Conservation (phyloP, 2,113 vertebrate species). For the Pristiophorus japonicus region DNA sequence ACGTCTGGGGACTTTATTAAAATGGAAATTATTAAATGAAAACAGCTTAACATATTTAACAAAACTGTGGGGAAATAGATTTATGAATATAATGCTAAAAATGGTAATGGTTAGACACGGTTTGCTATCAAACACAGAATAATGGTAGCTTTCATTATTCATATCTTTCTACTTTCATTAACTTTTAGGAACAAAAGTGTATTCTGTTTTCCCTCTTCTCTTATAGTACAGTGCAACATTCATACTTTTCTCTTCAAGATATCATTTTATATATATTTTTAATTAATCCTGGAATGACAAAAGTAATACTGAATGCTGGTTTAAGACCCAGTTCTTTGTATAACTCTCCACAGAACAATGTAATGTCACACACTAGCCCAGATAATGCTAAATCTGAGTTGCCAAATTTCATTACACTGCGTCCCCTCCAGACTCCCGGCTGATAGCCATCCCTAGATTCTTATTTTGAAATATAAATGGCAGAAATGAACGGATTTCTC, state of each 20-base stretch:
- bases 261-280: neutral
- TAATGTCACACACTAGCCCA: neutral
- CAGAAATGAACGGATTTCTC: neutral
- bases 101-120: neutral
- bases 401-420: neutral
- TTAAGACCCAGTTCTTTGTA: neutral
- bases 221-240: neutral
- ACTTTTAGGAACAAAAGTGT: neutral
- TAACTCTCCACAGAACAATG: neutral
- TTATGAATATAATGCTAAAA: constrained; percentile 19
- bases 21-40: constrained; percentile 26
- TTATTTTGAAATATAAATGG: neutral
- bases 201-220: neutral
- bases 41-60: constrained; percentile 21
- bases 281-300: neutral
- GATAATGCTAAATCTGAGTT: neutral
- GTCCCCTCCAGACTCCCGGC: neutral
- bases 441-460: neutral
- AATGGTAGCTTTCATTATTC: constrained; percentile 26
- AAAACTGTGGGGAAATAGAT: constrained; percentile 30
- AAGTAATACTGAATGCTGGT: neutral
- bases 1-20: constrained; percentile 1
- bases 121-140: neutral
- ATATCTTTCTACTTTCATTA: neutral
- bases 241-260: neutral